These are phyloP conservation scores for Drymodes brunneopygia DNA, from an alignment of 2,113 vertebrate genomes.

Conservation along the genomic window DNA sequence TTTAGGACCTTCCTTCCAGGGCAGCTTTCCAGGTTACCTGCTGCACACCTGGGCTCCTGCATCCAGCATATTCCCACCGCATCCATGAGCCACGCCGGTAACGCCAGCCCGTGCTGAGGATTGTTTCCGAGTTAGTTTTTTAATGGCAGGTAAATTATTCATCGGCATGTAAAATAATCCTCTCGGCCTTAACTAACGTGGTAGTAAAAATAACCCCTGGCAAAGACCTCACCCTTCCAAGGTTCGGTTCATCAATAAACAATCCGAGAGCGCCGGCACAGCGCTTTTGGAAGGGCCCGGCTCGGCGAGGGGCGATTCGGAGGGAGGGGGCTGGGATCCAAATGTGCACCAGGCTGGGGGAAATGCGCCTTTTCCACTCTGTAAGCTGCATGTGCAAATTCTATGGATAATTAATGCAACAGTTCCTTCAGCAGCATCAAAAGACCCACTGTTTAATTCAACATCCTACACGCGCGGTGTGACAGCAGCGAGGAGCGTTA, in stretches of 20 bases:
- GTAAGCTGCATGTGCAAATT: constrained; percentile 12
- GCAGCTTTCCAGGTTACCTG: neutral
- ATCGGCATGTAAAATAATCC: constrained; percentile 34
- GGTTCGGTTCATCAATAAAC: neutral
- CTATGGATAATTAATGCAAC: constrained; percentile 46
- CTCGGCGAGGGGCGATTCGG: accelerated
- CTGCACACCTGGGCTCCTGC: neutral
- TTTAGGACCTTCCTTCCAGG: neutral
- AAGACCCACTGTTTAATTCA: constrained; percentile 59
- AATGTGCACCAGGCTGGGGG: neutral
- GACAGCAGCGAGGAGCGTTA: constrained; percentile 18
- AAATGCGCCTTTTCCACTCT: neutral
- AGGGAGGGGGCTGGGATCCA: neutral
- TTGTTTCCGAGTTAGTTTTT: neutral
- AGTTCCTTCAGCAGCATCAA: constrained; percentile 41
- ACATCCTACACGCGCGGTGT: neutral
- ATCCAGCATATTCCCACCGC: accelerated
- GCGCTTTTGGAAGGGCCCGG: neutral
- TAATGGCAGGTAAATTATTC: constrained; percentile 46
- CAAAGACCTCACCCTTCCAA: neutral
- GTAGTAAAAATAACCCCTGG: constrained; percentile 36
- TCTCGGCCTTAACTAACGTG: constrained; percentile 21
- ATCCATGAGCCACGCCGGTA: accelerated
- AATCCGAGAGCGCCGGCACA: neutral
- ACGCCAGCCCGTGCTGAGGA: accelerated